Base-by-base conservation (phyloP, 2,888 invertebrate genomes). In the Euspilapteryx auroguttella region DNA sequence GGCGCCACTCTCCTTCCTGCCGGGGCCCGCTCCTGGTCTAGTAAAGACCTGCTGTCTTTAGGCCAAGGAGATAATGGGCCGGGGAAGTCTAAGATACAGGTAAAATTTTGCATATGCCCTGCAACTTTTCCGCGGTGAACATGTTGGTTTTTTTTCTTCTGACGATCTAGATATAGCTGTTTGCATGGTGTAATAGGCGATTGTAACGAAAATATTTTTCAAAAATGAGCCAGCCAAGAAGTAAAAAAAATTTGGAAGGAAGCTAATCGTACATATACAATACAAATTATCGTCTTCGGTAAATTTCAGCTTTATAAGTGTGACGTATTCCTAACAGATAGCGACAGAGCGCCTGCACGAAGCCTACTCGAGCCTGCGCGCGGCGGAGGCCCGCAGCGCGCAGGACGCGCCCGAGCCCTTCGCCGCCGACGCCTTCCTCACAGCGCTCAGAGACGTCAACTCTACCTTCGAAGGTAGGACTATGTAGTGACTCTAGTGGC, bases 291-390 rank as follows among this genome's bases (percentile, higher is more conserved):
- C n/a, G n/a, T n/a, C n/a, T n/a, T n/a, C n/a, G n/a, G n/a, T n/a
- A n/a, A n/a, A n/a, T n/a, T n/a, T n/a, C n/a, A n/a, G n/a, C n/a
- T n/a, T n/a, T n/a, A n/a, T n/a, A n/a, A n/a, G n/a, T n/a, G n/a
- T n/a, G n/a, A n/a, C n/a, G n/a, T n/a, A n/a, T n/a, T n/a, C n/a
- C 15, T 33, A 15, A 40, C 81, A 87, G 77, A 79, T 87, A 49
- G 87, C 88, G 13, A 89, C 89, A 3, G 91, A 92, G 53, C 87
- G 87, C 45, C 78, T 92, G 9, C 92, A 92, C 40, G 90, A 90
- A 45, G 78, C 91, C 7, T 92, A 87, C 50, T 78, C 85, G 41
- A 83, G 82, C 34, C 73, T 92, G 38, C 83, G 86, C 38, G 81
- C 82, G 32, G 82, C 86, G 24, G 92, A 92, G 57, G 76, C 82